These are phyloP conservation scores for Allygus modestus DNA, from an alignment of 2,888 invertebrate genomes.

Conservation along the genomic window DNA sequence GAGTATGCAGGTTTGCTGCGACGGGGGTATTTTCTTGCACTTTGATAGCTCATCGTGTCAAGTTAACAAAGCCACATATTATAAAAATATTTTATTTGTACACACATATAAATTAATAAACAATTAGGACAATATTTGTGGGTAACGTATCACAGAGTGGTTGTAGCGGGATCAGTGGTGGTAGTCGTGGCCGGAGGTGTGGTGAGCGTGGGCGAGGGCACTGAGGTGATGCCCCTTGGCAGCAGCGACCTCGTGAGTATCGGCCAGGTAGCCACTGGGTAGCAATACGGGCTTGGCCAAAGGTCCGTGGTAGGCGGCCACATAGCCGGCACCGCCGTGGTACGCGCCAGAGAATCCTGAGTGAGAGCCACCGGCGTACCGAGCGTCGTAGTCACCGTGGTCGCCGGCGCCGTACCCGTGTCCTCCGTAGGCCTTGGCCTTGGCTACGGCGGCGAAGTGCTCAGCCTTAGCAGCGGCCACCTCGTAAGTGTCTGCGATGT, in stretches of 20 bases:
- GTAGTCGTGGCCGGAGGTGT: not conserved
- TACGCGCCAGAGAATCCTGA: conserved; percentile 57
- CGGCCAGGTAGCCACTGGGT: conserved; percentile 69
- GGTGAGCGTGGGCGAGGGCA: conserved; percentile 48
- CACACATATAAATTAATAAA: not conserved
- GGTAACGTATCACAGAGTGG: conserved; percentile 12
- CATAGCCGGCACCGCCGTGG: conserved; percentile 66
- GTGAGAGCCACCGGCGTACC: conserved; percentile 30
- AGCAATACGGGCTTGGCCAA: conserved; percentile 55
- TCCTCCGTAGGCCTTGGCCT: conserved; percentile 57
- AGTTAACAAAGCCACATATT: not conserved
- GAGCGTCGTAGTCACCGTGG: conserved; percentile 56
- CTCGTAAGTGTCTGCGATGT: conserved; percentile 63
- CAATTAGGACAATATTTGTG: not conserved
- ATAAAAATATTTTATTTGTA: conserved; percentile 32
- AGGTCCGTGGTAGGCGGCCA: conserved; percentile 63
- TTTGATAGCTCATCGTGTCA: too few species aligned
- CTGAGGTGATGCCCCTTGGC: conserved; percentile 51
- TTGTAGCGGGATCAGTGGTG: conserved; percentile 17
- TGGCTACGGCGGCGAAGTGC: conserved; percentile 60
- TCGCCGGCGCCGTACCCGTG: conserved; percentile 25
- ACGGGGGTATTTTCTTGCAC: too few species aligned
- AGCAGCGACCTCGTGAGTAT: conserved; percentile 75
- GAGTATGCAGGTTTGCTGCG: too few species aligned
- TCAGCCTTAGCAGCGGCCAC: conserved; percentile 64